Evolutionary conservation across 2,797 vertebrate genomes (phyloP), one percentile per base, ranked within the genome.

Genomic region (Fringilla coelebs): DNA sequence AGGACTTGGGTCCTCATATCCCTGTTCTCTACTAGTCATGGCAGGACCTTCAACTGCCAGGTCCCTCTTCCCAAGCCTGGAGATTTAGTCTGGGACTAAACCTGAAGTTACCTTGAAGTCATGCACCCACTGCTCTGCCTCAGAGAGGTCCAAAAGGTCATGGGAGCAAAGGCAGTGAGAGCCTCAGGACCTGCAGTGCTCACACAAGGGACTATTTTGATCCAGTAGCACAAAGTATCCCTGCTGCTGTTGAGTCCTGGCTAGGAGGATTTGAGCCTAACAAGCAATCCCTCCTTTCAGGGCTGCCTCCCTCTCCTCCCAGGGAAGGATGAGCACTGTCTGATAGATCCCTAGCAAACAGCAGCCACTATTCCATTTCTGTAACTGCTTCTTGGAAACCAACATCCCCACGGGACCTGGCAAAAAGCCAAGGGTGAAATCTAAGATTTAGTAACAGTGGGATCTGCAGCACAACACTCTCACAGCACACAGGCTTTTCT

Each of bases 371-470:
- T 5, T 77, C 77, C 83, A 78, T 61, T 84, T 34, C 72, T 82
- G 5, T 51, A 63, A 81, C 74, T 49, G 63, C 77, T 80, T 86
- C 52, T 40, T 91, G 68, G 83, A 94, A 94, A 85, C n/a, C 41
- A 66, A 40, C 34, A 16, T 87, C n/a, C 74, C 52, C 34, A 10
- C 13, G 52, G 83, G 77, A 89, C 43, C 38, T 63, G 88, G 93
- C 46, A 71, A 82, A 85, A 81, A 76, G 55, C 83, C 83, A 93
- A 20, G 61, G 87, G 68, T 85, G 93, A 93, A 96, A 81, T 32
- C 43, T 58, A 95, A 87, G 82, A 89, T 94, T 89, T 80, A 94
- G 52, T 21, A 88, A 82, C 80, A 79, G 75, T 62, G 51, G 45
- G 80, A 86, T 84, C 82, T 75, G 79, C 72, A 88, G 68, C 68